phyloP scores from a whole-genome alignment of 1,140 invertebrate genomes.

The Megalopta genalis region DNA sequence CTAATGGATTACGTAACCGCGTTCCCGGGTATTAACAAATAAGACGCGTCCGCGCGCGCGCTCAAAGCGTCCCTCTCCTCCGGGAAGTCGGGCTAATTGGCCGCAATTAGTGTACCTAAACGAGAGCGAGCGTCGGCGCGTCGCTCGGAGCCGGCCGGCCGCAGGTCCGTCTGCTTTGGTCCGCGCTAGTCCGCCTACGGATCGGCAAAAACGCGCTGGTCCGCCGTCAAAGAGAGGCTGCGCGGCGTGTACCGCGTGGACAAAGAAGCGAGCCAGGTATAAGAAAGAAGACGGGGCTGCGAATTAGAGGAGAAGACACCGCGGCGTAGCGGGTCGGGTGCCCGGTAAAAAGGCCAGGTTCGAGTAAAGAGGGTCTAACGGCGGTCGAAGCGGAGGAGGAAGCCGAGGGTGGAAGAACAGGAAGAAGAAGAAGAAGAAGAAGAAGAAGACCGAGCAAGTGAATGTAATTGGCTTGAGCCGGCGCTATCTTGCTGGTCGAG shows the following conservation, averaged over 20 bases:
- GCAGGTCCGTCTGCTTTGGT: background rate
- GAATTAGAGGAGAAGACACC: conserved; percentile 6
- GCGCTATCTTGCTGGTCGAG: conserved; percentile 75
- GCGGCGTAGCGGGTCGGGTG: conserved; percentile 1
- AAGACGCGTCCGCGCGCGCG: background rate
- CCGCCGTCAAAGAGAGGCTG: conserved; percentile 30
- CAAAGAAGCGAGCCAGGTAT: conserved; percentile 3
- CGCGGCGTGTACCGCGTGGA: background rate
- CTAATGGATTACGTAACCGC: background rate
- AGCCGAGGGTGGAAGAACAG: conserved; percentile 13
- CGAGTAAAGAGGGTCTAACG: conserved; percentile 31
- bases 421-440: conserved; percentile 47
- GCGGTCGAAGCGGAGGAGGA: conserved; percentile 26
- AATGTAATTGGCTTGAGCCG: conserved; percentile 76
- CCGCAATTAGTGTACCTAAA: conserved; percentile 30
- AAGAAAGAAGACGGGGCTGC: conserved; percentile 10
- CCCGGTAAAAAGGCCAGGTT: conserved; percentile 47
- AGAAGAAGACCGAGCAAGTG: conserved; percentile 69
- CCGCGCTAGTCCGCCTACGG: background rate
- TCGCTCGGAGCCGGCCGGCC: background rate
- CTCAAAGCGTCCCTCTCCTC: background rate
- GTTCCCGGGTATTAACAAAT: conserved; percentile 1
- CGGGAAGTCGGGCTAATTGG: conserved; percentile 14
- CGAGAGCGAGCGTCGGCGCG: background rate
- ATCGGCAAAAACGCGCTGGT: conserved; percentile 1